Percentiles rank a stretch among this genome's conserved stretches.
These are phyloP conservation scores for Agapornis canus DNA, from an alignment of 2,797 vertebrate species.

Conservation along the genomic window DNA sequence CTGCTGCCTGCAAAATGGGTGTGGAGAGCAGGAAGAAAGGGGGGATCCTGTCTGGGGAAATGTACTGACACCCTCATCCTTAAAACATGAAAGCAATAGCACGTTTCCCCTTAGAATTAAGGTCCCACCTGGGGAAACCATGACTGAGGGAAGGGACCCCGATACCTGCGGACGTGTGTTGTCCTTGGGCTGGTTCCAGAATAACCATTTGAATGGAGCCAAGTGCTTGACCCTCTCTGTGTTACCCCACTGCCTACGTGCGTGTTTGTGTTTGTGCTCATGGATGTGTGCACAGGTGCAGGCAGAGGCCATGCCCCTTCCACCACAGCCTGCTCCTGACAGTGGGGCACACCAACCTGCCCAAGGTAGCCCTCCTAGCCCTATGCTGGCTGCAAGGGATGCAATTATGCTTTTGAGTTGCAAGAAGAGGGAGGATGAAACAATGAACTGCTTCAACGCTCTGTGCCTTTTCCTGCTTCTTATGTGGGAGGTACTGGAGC, in stretches of 20 bases:
- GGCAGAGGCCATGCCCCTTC: background rate
- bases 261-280: background rate
- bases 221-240: background rate
- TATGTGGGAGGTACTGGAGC: background rate
- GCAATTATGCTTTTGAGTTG: background rate
- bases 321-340: background rate
- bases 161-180: background rate
- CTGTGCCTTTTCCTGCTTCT: background rate
- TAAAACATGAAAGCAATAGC: background rate
- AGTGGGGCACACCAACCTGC: background rate
- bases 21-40: background rate
- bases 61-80: fast-evolving
- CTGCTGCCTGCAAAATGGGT: background rate
- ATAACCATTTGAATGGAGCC: background rate
- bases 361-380: background rate
- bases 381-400: fast-evolving
- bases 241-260: background rate
- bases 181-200: slow-evolving; percentile 18
- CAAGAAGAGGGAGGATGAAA: background rate
- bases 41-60: background rate
- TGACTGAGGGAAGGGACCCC: background rate
- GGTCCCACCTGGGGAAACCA: fast-evolving
- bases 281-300: slow-evolving; percentile 30
- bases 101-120: background rate
- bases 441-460: background rate